Evolutionary conservation across 1,140 invertebrate genomes (phyloP).

Genomic region (Ceratosolen fusciceps): DNA sequence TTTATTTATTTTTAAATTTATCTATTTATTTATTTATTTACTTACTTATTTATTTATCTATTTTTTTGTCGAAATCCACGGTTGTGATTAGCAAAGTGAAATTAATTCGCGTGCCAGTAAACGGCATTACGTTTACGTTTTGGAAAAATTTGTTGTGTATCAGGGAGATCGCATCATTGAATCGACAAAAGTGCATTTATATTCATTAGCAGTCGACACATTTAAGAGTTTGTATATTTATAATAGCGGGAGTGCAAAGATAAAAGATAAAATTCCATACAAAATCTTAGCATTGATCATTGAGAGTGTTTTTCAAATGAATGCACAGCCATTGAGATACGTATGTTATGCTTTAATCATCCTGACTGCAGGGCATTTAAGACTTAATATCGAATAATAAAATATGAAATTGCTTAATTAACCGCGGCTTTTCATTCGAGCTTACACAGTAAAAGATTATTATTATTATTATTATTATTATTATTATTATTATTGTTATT

Average conservation of each 20-base stretch:
- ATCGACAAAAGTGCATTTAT: background rate
- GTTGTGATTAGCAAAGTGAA: no score
- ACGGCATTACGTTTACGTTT: no score
- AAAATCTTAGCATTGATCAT: background rate
- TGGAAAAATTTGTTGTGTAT: no score
- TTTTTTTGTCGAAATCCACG: no score
- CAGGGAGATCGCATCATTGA: background rate
- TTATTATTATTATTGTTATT: no score
- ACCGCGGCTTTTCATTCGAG: background rate
- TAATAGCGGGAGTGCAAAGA: background rate
- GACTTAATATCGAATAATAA: background rate
- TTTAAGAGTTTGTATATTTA: background rate
- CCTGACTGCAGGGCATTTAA: background rate
- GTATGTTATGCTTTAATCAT: background rate
- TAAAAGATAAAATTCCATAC: constrained; percentile 13
- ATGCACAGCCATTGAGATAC: background rate
- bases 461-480: no score
- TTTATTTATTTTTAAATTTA: no score
- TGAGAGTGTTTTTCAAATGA: background rate
- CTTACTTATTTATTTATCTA: no score
- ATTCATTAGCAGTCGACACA: background rate
- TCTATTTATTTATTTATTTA: no score
- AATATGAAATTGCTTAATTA: background rate
- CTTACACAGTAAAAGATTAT: no score
- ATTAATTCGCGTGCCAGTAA: no score